Evolutionary conservation across 2,113 vertebrate genomes (phyloP).

Genomic region (Neogobius melanostomus): DNA sequence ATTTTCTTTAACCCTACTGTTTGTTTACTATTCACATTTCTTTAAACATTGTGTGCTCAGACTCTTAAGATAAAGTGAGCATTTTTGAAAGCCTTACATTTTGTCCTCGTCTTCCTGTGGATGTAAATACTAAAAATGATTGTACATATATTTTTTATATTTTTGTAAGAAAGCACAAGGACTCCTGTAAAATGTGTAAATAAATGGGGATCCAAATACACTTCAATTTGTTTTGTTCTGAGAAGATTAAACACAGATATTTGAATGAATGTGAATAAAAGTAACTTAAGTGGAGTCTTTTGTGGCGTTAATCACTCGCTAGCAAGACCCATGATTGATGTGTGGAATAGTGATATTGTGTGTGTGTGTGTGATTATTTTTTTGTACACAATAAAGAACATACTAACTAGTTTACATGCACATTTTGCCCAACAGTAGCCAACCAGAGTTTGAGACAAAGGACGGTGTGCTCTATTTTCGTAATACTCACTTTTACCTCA

Average conservation of each 20-base stretch:
- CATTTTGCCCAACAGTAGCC: not conserved
- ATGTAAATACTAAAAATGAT: conserved; percentile 48
- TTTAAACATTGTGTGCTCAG: conserved; percentile 19
- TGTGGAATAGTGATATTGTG: too few species aligned
- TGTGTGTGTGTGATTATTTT: too few species aligned
- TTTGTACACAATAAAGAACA: too few species aligned
- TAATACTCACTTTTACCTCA: conserved; percentile 17
- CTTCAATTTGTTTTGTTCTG: not conserved
- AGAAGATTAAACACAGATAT: not conserved
- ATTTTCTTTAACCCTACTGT: conserved; percentile 13
- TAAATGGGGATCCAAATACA: conserved; percentile 38
- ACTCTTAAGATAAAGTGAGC: not conserved
- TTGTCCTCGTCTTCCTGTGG: conserved; percentile 33
- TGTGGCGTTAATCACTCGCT: too few species aligned
- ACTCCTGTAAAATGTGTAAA: conserved; percentile 41
- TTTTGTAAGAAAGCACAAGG: conserved; percentile 63
- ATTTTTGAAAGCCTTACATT: conserved; percentile 7
- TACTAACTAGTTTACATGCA: too few species aligned
- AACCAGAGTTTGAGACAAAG: not conserved
- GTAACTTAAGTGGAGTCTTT: too few species aligned
- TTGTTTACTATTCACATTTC: conserved; percentile 12
- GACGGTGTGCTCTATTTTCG: not conserved
- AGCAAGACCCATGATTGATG: too few species aligned
- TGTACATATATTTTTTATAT: conserved; percentile 65
- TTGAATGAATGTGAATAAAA: not conserved